These are phyloP conservation scores for Palloptera scutellata DNA, from an alignment of 2,888 invertebrate species.

Conservation along the genomic window DNA sequence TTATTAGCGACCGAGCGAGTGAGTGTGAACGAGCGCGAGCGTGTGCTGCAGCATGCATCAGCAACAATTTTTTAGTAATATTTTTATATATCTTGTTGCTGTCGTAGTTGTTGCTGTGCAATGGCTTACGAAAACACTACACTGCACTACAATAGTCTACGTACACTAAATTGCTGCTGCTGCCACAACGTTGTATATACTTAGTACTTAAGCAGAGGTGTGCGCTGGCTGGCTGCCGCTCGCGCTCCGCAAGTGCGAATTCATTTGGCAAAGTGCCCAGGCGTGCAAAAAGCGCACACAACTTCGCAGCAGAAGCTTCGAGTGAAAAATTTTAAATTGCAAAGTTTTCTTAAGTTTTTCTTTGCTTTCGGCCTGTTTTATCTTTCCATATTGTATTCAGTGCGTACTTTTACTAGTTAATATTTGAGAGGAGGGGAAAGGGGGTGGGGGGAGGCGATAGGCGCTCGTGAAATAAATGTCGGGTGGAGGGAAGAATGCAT, in stretches of 20 bases:
- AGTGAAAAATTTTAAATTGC: background rate
- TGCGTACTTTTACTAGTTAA: no score
- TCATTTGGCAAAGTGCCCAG: constrained; percentile 23
- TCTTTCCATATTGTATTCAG: no score
- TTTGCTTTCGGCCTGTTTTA: background rate
- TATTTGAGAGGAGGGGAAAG: no score
- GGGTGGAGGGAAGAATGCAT: no score
- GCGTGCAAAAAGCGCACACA: background rate
- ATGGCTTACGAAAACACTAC: background rate
- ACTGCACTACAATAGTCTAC: background rate
- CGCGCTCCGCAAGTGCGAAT: constrained; percentile 16
- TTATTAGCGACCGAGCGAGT: constrained; percentile 21
- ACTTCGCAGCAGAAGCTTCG: no score
- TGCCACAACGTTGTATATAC: no score
- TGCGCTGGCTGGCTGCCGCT: background rate
- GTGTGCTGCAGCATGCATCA: constrained; percentile 24
- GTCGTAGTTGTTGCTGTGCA: background rate
- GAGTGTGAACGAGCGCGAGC: background rate
- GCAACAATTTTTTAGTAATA: no score
- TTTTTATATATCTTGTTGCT: no score
- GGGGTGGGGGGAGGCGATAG: no score
- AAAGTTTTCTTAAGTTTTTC: constrained; percentile 14
- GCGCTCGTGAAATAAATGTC: no score
- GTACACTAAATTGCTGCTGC: background rate
- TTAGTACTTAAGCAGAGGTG: background rate